phyloP scores from a whole-genome alignment of 2,888 invertebrate species.

The Tetragnatha montana region DNA sequence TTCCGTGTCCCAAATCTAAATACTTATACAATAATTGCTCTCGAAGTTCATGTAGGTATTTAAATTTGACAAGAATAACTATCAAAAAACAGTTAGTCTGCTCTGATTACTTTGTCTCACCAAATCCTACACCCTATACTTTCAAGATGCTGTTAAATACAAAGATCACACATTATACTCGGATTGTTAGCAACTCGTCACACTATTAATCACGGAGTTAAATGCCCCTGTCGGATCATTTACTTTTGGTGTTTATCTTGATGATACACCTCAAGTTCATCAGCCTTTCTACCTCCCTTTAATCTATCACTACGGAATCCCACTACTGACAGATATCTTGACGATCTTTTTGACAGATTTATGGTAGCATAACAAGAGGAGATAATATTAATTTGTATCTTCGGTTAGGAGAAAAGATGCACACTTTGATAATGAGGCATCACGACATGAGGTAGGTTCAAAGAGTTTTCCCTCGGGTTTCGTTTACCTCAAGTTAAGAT shows the following conservation, averaged over 20 bases:
- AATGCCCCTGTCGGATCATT: not conserved
- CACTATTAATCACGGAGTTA: not conserved
- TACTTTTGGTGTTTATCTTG: not conserved
- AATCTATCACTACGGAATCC: not conserved
- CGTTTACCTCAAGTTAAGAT: too few relatives aligned
- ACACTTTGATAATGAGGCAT: not conserved
- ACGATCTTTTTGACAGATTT: constrained; percentile 4
- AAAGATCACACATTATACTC: not conserved
- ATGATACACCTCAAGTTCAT: not conserved
- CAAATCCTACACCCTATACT: not conserved
- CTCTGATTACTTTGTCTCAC: too few relatives aligned
- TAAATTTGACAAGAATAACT: too few relatives aligned
- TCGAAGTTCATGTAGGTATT: too few relatives aligned
- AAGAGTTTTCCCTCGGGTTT: not conserved
- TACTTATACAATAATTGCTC: too few relatives aligned
- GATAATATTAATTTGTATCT: constrained; percentile 2
- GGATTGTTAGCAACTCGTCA: not conserved
- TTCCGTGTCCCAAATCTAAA: too few relatives aligned
- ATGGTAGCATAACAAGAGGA: not conserved
- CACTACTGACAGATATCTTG: not conserved
- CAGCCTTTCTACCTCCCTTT: not conserved
- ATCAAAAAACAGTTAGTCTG: too few relatives aligned
- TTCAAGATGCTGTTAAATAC: not conserved
- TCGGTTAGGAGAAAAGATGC: not conserved
- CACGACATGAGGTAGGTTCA: not conserved